Evolutionary conservation across 2,113 vertebrate genomes (phyloP), one percentile per base, ranked within the genome.

Genomic region (Columbina picui): DNA sequence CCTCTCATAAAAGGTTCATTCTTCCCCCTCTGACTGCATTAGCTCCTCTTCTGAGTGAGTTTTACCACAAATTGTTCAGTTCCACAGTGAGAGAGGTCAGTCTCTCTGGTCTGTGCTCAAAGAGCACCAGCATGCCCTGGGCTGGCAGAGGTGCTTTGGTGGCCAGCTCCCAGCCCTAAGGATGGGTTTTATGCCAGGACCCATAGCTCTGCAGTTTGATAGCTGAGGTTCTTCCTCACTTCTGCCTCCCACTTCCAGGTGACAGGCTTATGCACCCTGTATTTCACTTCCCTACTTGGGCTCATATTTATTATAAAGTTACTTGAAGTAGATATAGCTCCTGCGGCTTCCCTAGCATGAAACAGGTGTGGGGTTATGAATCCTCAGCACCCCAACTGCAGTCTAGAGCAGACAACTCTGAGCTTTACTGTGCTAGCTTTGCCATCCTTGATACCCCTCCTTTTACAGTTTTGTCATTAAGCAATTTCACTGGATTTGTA

Each of bases 11-110:
- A n/a, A 39, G 14, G 23, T 13, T 3, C 4, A 3, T 13, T 47
- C 49, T 60, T 23, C 27, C 12, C 13, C 5, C 5, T 7, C 30
- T 19, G 29, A 6, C 8, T 5, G 6, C 17, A 6, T 36, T 59
- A 30, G 19, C 41, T 32, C 7, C 0, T 19, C 32, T 0, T 1
- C 22, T 47, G 5, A 3, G 25, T 39, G 17, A 29, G 36, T 14
- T 69, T 41, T 29, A 4, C 7, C 23, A 1, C 7, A 15, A 13
- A 19, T 4, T 3, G 7, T 69, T 20, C 32, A 14, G 25, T 56
- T 77, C 47, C 4, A 7, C 30, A 39, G 12, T 2, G 29, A 34
- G 36, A 1, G 2, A 19, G 3, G 1, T 43, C 39, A 12, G 27
- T 10, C 23, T 57, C 26, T 36, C 16, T 1, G 1, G 9, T 19